Evolutionary conservation across 1,140 invertebrate genomes (phyloP), one percentile per base, ranked within the genome.

Genomic region (Bombus soroeensis): DNA sequence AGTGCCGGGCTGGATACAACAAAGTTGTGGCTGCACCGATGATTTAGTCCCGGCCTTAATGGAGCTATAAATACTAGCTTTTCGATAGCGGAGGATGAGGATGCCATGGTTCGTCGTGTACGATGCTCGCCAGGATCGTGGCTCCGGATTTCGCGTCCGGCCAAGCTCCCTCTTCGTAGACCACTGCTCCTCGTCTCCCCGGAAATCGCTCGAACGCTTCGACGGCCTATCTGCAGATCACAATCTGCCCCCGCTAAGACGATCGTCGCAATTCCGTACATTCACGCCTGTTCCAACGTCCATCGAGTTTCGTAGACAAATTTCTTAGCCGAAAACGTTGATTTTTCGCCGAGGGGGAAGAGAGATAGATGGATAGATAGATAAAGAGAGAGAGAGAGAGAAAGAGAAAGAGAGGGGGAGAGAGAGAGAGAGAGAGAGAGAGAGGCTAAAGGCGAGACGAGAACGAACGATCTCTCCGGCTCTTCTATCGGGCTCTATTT

Each of bases 61-160:
- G 93, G 95, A 95, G 93, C 94, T 95, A 95, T 95, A 95, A 95
- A 95, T 95, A 94, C 94, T 94, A 93, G 95, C 93, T 95, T 94
- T 94, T 95, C 94, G 93, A 95, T 95, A 94, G 88, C 87, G 89
- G 91, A 94, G 93, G 93, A 93, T 92, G 93, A 93, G 93, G 88
- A 91, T 93, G 89, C 87, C 81, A 83, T 79, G 87, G 41, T 77
- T 84, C 89, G 86, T 85, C 86, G 73, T 81, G 82, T 39, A 86
- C 80, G 88, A 88, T 85, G 74, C 89, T 85, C 88, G 75, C 47
- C 88, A 70, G 82, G 77, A 91, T 75, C 89, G 83, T 85, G 82
- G 83, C 68, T 90, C 77, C 78, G 87, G 89, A 88, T 91, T 87
- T 88, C 83, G 76, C 87, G 83, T 82, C 83, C 77, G 77, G 75